phyloP scores from a whole-genome alignment of 53 echinoderm and acorn worm species.

The Holothuria leucospilota region DNA sequence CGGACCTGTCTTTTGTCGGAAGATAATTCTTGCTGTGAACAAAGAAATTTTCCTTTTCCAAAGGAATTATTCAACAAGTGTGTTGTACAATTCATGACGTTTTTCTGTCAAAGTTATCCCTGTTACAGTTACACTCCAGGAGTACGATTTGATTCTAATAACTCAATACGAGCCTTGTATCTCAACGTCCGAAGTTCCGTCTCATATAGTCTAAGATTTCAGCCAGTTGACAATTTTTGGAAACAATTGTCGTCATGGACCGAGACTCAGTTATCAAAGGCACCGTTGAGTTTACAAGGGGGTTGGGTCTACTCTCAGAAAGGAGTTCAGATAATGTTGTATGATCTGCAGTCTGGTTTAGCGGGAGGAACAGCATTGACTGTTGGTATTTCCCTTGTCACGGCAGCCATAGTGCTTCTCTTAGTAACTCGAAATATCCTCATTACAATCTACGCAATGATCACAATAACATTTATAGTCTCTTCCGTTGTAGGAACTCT shows the following conservation, averaged over 20 bases:
- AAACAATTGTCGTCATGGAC: conserved; percentile 60
- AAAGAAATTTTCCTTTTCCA: conserved; percentile 62
- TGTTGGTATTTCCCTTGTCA: conserved; percentile 65
- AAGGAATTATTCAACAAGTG: conserved; percentile 45
- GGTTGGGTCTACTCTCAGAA: conserved; percentile 63
- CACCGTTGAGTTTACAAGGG: conserved; percentile 60
- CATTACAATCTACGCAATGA: conserved; percentile 73
- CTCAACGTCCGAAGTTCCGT: conserved; percentile 21
- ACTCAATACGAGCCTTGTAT: conserved; percentile 49
- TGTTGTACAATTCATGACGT: neutral
- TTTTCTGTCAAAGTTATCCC: neutral
- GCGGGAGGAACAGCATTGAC: conserved; percentile 63
- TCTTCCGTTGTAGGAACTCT: conserved; percentile 76
- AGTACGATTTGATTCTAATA: conserved; percentile 34
- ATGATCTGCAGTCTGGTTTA: conserved; percentile 81
- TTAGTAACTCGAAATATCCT: conserved; percentile 73
- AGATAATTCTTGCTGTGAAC: conserved; percentile 56
- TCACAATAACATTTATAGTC: conserved; percentile 69
- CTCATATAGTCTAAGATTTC: conserved; percentile 30
- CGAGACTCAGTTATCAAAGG: conserved; percentile 53
- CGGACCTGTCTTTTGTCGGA: conserved; percentile 31
- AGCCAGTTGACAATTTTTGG: conserved; percentile 72
- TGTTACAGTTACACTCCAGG: conserved; percentile 32
- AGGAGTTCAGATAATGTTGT: conserved; percentile 59
- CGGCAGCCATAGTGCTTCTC: conserved; percentile 65